Base-by-base conservation (phyloP, 1,140 invertebrate genomes). In the Mya arenaria region DNA sequence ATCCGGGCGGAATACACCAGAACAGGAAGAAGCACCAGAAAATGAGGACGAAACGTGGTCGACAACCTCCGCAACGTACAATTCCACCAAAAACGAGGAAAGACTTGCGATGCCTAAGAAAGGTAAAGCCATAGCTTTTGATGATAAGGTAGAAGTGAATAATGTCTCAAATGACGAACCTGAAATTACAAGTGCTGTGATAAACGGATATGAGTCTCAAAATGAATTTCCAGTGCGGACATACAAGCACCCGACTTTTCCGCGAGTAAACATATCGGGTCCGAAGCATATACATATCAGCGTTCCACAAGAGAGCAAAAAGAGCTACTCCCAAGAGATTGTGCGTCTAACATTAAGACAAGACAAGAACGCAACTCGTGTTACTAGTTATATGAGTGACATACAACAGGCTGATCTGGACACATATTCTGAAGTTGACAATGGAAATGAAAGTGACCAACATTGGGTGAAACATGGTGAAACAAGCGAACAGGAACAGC, bases 351-450 rank as follows among this genome's bases (percentile, higher is more conserved):
- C 84, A 28, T 58, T 87, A 13, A 80, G 86, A 25, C 82, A 87
- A 23, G 86, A 85, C 25, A 87, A 85, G 41, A 75, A 82, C 56
- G 66, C 82, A 10, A 84, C 86, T 8, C 69, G 82, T 4, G 68
- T 82, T 13, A 75, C 71, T 17, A 87, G 82, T 52, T 87, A 87
- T 44, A 87, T 87, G 86, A 72, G 63, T 78, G 85, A 86, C 34
- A 86, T 86, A 30, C 65, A 80, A 52, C 48, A 62, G 13, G 32
- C n/a, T n/a, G n/a, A 60, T 28, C 10, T 25, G 10, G 10, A 23
- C 23, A 60, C n/a, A 60, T 23, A 6, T 19, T 6, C n/a, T n/a
- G 44, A 48, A n/a, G n/a, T 48, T 10, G 56, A 60, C 56, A 13
- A 23, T 8, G 6, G 10, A 28, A 8, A 60, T 25, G 6, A 60